A percentile compares a stretch with the other conserved stretches of the same genome.
phyloP scores from a whole-genome alignment of 2,113 vertebrate species.

The Hystrix cristata region DNA sequence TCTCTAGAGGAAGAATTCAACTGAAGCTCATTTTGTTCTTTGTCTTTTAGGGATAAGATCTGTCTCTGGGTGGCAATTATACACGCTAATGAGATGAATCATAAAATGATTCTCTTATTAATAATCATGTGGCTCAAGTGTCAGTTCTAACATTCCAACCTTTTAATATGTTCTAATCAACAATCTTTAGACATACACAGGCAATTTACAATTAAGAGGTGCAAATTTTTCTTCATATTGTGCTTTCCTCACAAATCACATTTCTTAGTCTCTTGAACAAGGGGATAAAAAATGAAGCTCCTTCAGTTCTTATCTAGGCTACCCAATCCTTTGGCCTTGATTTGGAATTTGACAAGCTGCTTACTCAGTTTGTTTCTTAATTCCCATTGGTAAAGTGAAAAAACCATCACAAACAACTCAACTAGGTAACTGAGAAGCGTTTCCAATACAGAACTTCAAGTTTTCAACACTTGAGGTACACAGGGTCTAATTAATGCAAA shows the following conservation, averaged over 20 bases:
- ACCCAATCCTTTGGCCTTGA: conserved; percentile 68
- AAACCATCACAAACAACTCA: conserved; percentile 17
- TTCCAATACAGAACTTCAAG: conserved; percentile 44
- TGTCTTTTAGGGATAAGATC: conserved; percentile 19
- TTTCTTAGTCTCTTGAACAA: conserved; percentile 50
- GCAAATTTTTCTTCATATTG: not conserved
- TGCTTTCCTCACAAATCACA: conserved; percentile 49
- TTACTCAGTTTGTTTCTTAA: conserved; percentile 52
- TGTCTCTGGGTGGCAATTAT: not conserved
- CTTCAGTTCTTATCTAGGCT: conserved; percentile 64
- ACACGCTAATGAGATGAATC: conserved; percentile 9
- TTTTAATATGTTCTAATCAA: not conserved
- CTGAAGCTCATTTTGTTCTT: conserved; percentile 38
- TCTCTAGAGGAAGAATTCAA: conserved; percentile 39
- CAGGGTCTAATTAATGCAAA: conserved; percentile 46
- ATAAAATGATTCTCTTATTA: conserved; percentile 40
- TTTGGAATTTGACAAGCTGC: conserved; percentile 71
- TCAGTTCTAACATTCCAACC: not conserved
- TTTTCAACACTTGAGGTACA: conserved; percentile 21
- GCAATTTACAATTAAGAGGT: not conserved
- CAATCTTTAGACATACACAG: not conserved
- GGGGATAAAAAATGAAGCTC: conserved; percentile 28
- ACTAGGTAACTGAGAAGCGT: conserved; percentile 60
- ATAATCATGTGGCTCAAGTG: not conserved
- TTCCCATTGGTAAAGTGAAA: conserved; percentile 54